Conservation (phyloP, 2,888 invertebrate species). For the Hypercompe scribonia region DNA sequence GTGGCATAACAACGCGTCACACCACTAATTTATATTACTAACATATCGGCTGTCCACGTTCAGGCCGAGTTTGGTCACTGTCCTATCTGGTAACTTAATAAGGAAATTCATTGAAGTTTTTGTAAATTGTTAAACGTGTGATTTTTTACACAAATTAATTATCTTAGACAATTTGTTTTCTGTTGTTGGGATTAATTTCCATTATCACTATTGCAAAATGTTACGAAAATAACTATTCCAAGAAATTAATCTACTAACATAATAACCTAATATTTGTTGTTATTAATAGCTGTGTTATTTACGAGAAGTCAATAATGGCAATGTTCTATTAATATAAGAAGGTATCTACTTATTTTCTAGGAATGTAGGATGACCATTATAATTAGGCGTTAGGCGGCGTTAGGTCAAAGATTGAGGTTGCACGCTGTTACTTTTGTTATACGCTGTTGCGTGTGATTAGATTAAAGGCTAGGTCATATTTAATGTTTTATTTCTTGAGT, state of each 20-base stretch:
- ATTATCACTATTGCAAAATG: background rate
- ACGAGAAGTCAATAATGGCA: background rate
- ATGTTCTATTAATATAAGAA: constrained; percentile 3
- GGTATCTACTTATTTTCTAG: constrained; percentile 8
- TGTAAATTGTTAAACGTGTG: no score
- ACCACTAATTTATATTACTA: no score
- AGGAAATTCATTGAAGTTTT: no score
- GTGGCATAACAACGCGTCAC: no score
- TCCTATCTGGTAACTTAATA: no score
- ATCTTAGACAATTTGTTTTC: background rate
- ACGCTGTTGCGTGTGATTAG: background rate
- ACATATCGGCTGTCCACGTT: no score
- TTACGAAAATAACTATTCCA: background rate
- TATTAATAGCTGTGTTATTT: background rate
- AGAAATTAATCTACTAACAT: background rate
- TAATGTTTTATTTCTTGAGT: background rate
- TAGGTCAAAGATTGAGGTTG: constrained; percentile 7
- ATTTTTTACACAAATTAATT: no score
- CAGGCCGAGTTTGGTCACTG: no score
- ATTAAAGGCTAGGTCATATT: background rate
- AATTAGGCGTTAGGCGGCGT: constrained; percentile 10
- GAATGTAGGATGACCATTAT: constrained; percentile 5
- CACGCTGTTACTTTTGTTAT: background rate
- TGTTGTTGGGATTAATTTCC: background rate
- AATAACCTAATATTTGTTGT: background rate